Evolutionary conservation across 2,113 vertebrate genomes (phyloP), one percentile per base, ranked within the genome.

Genomic region (Dasyurus viverrinus): DNA sequence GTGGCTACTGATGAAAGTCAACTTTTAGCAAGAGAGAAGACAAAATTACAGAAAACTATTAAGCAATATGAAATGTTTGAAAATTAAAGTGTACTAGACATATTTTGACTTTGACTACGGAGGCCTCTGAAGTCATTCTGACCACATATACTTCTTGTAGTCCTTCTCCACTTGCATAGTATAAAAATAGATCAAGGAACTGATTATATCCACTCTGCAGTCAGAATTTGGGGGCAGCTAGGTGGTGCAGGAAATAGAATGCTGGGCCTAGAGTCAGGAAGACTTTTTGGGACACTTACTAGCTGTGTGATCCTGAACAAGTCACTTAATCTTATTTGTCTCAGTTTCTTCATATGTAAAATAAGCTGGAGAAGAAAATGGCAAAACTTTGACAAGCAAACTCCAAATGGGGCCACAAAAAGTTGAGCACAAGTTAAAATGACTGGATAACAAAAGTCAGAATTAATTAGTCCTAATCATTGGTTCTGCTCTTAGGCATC

Each of bases 1-100:
- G 95, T 89, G 84, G 7, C 93, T 96, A 42, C 53, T 84, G 8
- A 94, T 90, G n/a, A 92, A 97, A 95, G 92, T 42, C n/a, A 23
- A n/a, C 68, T 84, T 84, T 84, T 84, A 84, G 36, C 68, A 84
- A 84, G 36, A 42, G 2, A 42, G 12, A 0, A 84, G n/a, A 84
- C n/a, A 76, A 14, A 84, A 84, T 42, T 42, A 84, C 19, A 42
- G 36, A 84, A 76, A 42, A 23, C 36, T 84, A 42, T n/a, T 42
- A 42, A 84, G n/a, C n/a, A 7, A 84, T 42, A 84, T 76, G 6
- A 76, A 5, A 42, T 84, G 42, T 84, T 84, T 42, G 22, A n/a
- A 84, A 84, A 84, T 42, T 22, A 42, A 76, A 84, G 22, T 42
- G 68, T 42, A 42, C n/a, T 42, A 23, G 6, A 19, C n/a, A 42